Conservation (phyloP, 2,113 vertebrate species). For the Toxotes chatareus region DNA sequence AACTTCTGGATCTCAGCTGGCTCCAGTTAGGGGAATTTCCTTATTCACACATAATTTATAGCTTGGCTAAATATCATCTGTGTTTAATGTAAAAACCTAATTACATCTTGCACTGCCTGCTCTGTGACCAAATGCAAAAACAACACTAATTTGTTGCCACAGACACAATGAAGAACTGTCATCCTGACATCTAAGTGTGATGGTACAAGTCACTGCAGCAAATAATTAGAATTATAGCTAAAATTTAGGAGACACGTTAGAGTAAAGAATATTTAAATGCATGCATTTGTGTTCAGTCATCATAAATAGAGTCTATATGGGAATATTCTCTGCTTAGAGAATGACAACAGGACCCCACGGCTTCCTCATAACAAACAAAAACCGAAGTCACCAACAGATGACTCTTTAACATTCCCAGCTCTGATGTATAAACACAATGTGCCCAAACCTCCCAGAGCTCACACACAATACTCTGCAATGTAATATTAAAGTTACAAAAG, state of each 20-base stretch:
- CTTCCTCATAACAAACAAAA: not conserved
- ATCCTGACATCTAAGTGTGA: constrained; percentile 6
- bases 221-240: not conserved
- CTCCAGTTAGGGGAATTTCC: constrained; percentile 28
- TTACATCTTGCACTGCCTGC: constrained; percentile 35
- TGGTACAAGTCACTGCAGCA: not conserved
- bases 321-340: not conserved
- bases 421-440: not conserved
- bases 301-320: not conserved
- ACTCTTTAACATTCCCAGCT: not conserved
- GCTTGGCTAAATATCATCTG: constrained; percentile 39
- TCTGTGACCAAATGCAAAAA: constrained; percentile 46
- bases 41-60: constrained; percentile 48
- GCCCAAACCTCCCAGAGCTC: not conserved
- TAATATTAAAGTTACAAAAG: constrained; percentile 9
- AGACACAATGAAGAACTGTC: not conserved
- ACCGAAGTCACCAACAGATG: not conserved
- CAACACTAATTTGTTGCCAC: constrained; percentile 13
- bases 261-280: not conserved
- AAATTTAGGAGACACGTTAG: not conserved
- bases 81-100: constrained; percentile 51
- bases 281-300: not conserved
- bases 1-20: not conserved
- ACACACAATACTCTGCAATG: not conserved
- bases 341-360: not conserved